Base-by-base conservation (phyloP, 1,140 invertebrate species). In the Plodia interpunctella region DNA sequence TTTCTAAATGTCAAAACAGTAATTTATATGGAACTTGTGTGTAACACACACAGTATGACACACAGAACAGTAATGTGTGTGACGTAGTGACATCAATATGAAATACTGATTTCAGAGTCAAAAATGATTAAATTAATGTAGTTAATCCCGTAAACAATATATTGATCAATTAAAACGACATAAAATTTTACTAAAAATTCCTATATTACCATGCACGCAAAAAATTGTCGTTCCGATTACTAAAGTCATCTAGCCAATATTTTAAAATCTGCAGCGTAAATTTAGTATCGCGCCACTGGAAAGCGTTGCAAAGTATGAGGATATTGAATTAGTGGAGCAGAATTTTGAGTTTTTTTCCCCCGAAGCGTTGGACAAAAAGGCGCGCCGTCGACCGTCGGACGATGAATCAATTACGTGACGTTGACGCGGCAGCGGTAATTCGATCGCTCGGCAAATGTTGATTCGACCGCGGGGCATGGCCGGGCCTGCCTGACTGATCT, bases 371-470 rank as follows among this genome's bases (percentile, higher is more conserved):
- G 65, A 74, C 72, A 85, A 83, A 78, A 85, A 80, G 74, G 78
- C 66, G 66, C 69, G 77, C 66, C 65, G 72, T 61, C 74, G 69
- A 61, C 60, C 59, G 65, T 49, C 72, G 70, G 69, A 72, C 82
- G 80, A 64, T 78, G 78, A 81, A 86, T 83, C 81, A 81, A 86
- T 87, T 87, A 86, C 66, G 77, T 76, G 78, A 76, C 69, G 79
- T 77, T 78, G 75, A 81, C 74, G 76, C 70, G 74, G 65, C 38
- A 70, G 63, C 64, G 71, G 80, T 83, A 83, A 83, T 78, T 80
- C 77, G 71, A 87, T 87, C 80, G 70, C 76, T 75, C 65, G 74
- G 80, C 69, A 87, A 84, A 86, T 84, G 84, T 87, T 87, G 83
- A 80, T 84, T 80, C 66, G 79, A 72, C 81, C 83, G 74, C 70